Percentiles rank a stretch among this genome's conserved stretches.
phyloP scores from a whole-genome alignment of 2,888 invertebrate species.

The Sussaba pulchella region DNA sequence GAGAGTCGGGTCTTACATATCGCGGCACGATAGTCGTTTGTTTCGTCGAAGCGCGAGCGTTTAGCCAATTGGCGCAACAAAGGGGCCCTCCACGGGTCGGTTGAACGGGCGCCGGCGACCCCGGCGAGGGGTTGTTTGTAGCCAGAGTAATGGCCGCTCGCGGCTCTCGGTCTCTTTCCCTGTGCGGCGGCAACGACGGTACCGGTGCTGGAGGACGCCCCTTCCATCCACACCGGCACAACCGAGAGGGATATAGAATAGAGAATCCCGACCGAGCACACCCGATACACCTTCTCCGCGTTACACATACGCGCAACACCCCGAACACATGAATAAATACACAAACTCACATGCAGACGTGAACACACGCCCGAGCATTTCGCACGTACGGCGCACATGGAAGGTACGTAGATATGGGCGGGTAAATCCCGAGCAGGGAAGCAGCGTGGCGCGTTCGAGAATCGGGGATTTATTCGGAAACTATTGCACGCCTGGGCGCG shows the following conservation, averaged over 20 bases:
- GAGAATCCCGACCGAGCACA: slow-evolving; percentile 51
- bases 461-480: slow-evolving; percentile 84
- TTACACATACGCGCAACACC: slow-evolving; percentile 14
- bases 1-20: slow-evolving; percentile 73
- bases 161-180: slow-evolving; percentile 57
- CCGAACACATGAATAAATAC: slow-evolving; percentile 11
- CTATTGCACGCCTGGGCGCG: slow-evolving; percentile 76
- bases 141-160: slow-evolving; percentile 80
- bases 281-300: slow-evolving; percentile 59
- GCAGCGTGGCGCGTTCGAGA: slow-evolving; percentile 80
- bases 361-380: slow-evolving; percentile 62
- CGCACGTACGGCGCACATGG: slow-evolving; percentile 59
- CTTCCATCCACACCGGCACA: slow-evolving; percentile 56
- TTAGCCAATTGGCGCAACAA: slow-evolving; percentile 82
- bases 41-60: slow-evolving; percentile 76
- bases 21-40: slow-evolving; percentile 78
- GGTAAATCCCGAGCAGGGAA: slow-evolving; percentile 81
- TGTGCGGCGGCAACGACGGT: slow-evolving; percentile 35
- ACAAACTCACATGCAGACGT: slow-evolving; percentile 28
- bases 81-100: slow-evolving; percentile 69
- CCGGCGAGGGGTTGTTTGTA: slow-evolving; percentile 82
- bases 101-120: slow-evolving; percentile 65
- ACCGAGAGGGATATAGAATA: slow-evolving; percentile 60
- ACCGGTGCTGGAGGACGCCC: slow-evolving; percentile 48
- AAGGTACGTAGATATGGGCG: slow-evolving; percentile 75